These are phyloP conservation scores for Astropecten irregularis DNA, from an alignment of 53 echinoderm and acorn worm genomes.

Conservation along the genomic window DNA sequence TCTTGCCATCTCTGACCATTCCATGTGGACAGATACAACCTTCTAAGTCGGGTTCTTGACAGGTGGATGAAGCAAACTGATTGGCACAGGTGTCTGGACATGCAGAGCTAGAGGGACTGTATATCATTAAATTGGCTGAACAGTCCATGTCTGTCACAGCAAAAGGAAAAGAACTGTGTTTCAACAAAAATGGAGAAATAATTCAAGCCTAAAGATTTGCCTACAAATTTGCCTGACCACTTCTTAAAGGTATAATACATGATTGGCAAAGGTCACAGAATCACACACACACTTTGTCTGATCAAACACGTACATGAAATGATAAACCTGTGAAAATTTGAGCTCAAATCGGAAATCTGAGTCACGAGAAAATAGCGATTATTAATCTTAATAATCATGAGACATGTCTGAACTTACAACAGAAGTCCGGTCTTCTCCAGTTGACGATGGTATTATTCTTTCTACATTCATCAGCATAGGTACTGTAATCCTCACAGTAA, in stretches of 20 bases:
- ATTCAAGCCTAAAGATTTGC: too few relatives aligned
- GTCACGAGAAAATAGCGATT: too few relatives aligned
- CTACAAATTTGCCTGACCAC: too few relatives aligned
- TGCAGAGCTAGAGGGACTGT: constrained; percentile 2
- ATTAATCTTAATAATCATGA: too few relatives aligned
- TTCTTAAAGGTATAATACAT: too few relatives aligned
- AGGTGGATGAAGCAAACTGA: neutral
- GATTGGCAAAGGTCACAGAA: too few relatives aligned
- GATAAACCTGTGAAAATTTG: too few relatives aligned
- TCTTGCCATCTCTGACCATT: constrained; percentile 7
- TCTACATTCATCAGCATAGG: neutral
- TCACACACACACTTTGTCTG: too few relatives aligned
- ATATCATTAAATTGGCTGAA: neutral
- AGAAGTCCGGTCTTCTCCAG: constrained; percentile 26
- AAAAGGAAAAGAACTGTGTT: neutral
- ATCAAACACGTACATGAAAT: too few relatives aligned
- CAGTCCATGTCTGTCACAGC: neutral
- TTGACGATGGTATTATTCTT: neutral
- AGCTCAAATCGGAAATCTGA: too few relatives aligned
- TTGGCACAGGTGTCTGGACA: constrained; percentile 41
- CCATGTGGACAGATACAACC: neutral
- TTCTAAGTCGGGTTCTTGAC: constrained; percentile 11
- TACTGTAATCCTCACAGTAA: constrained; percentile 17
- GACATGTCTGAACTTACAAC: constrained; percentile 3
- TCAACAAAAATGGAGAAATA: neutral